Percentiles rank a stretch among this genome's conserved stretches.
phyloP scores from a whole-genome alignment of 2,113 vertebrate species.

The Camelus dromedarius region DNA sequence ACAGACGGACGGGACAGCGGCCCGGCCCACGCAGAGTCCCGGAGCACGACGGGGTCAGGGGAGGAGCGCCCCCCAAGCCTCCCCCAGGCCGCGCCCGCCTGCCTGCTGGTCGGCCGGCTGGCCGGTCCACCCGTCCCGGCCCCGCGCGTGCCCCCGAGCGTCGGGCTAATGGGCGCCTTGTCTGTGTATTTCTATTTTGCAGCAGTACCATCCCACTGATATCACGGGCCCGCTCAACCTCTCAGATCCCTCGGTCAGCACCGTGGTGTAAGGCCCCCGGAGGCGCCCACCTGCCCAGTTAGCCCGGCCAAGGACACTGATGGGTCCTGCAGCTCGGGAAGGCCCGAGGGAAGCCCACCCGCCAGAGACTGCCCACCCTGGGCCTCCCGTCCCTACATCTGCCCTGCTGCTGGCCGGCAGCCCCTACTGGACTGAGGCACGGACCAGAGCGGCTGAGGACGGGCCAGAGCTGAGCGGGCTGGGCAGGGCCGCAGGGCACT shows the following conservation, averaged over 20 bases:
- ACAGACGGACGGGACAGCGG: constrained; percentile 81
- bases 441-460: constrained; percentile 65
- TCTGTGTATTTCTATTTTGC: constrained; percentile 93
- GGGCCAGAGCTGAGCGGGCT: constrained; percentile 76
- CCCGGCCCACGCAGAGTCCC: constrained; percentile 81
- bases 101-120: constrained; percentile 65
- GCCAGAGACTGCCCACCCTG: constrained; percentile 76
- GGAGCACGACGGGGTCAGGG: constrained; percentile 81
- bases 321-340: constrained; percentile 80
- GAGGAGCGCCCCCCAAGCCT: constrained; percentile 77
- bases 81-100: constrained; percentile 78
- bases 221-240: constrained; percentile 99
- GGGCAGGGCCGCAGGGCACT: constrained; percentile 78
- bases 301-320: constrained; percentile 81
- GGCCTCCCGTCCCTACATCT: constrained; percentile 63
- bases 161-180: constrained; percentile 85
- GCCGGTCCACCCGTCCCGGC: constrained; percentile 75
- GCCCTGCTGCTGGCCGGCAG: constrained; percentile 71
- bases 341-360: constrained; percentile 74
- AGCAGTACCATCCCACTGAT: constrained; percentile 99
- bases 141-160: constrained; percentile 66
- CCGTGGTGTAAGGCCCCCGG: constrained; percentile 94
- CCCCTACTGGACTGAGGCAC: constrained; percentile 77
- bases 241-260: constrained; percentile 99
- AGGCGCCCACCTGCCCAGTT: constrained; percentile 73